These are phyloP conservation scores for Ceratoteleas bidentatus DNA, from an alignment of 1,140 invertebrate genomes.

Conservation along the genomic window DNA sequence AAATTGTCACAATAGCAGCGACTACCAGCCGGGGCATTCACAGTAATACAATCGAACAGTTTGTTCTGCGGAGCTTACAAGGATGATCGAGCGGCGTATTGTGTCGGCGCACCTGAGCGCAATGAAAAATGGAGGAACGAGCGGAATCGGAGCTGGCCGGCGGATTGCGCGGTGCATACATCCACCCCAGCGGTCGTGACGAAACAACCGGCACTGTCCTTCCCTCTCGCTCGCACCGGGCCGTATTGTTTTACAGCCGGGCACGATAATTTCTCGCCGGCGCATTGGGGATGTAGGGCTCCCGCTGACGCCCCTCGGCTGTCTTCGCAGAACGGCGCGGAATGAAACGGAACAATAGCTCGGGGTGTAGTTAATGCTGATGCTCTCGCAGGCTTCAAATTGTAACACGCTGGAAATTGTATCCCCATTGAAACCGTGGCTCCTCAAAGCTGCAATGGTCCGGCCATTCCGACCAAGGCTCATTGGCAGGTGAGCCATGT, in stretches of 20 bases:
- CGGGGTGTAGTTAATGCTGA: slow-evolving; percentile 75
- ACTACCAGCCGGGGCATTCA: slow-evolving; percentile 28
- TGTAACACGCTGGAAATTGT: slow-evolving; percentile 67
- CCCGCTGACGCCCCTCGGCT: slow-evolving; percentile 42
- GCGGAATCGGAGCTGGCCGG: slow-evolving; percentile 25
- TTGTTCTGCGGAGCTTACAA: slow-evolving; percentile 58
- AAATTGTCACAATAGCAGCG: slow-evolving; percentile 54
- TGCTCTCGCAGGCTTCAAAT: slow-evolving; percentile 67
- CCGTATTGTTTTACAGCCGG: slow-evolving; percentile 78
- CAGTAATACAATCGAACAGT: slow-evolving; percentile 59
- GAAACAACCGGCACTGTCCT: slow-evolving; percentile 30
- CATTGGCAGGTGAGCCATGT: slow-evolving; percentile 61
- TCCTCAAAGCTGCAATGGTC: slow-evolving; percentile 51
- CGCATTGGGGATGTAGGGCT: slow-evolving; percentile 65
- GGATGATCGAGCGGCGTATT: slow-evolving; percentile 56
- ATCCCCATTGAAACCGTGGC: slow-evolving; percentile 61
- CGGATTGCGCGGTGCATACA: slow-evolving; percentile 43
- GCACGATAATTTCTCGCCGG: slow-evolving; percentile 70
- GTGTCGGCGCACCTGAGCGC: slow-evolving; percentile 46
- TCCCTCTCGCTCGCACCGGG: slow-evolving; percentile 25
- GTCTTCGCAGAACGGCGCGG: slow-evolving; percentile 37
- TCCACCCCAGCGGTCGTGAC: slow-evolving; percentile 56
- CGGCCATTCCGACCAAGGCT: slow-evolving; percentile 32
- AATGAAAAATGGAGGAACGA: slow-evolving; percentile 55
- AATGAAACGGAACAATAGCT: slow-evolving; percentile 77